Evolutionary conservation across 2,888 invertebrate genomes (phyloP), one percentile per base, ranked within the genome.

Genomic region (Zeuzera pyrina): DNA sequence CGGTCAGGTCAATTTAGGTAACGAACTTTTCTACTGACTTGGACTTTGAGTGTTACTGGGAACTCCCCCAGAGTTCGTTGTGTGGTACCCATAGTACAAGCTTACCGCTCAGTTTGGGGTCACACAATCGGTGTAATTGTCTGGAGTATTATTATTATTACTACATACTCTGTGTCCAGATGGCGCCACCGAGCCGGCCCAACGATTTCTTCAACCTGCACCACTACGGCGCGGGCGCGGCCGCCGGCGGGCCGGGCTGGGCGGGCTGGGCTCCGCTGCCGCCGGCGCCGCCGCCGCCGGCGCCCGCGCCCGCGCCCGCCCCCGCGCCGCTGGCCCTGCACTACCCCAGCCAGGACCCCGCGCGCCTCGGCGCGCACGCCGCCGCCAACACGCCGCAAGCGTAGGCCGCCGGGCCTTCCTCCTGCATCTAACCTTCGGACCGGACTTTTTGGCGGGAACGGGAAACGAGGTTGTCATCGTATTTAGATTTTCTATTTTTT

Each of bases 271-370:
- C 47, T 12, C n/a, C n/a, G n/a, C n/a, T n/a, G n/a, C 39, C 42
- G 32, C 49, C 49, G 7, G 42, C 47, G 12, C 56, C 56, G 42
- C 77, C 61, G 51, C 83, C 34, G 50, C 60, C 38, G 55, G 24
- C 57, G 30, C 34, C 51, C 29, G 65, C 77, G 39, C 58, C 67
- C 15, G 64, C 73, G 13, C 65, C 72, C 2, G 70, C 85, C 2
- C 85, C 86, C 1, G 79, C 85, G n/a, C 85, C 87, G 4, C 73
- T 88, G 1, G 84, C 87, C 1, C 81, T 90, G 28, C 97, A 98
- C 74, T 99, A 99, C 85, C 98, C 98, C 2, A 97, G 97, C 60
- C 98, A 98, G 72, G 98, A 99, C 85, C 98, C 98, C 0, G 90
- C 92, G 22, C 86, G 97, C 15, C 88, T 97, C 73, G 97, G 97